phyloP scores from a whole-genome alignment of 1,140 invertebrate genomes.

The Cylas formicarius region DNA sequence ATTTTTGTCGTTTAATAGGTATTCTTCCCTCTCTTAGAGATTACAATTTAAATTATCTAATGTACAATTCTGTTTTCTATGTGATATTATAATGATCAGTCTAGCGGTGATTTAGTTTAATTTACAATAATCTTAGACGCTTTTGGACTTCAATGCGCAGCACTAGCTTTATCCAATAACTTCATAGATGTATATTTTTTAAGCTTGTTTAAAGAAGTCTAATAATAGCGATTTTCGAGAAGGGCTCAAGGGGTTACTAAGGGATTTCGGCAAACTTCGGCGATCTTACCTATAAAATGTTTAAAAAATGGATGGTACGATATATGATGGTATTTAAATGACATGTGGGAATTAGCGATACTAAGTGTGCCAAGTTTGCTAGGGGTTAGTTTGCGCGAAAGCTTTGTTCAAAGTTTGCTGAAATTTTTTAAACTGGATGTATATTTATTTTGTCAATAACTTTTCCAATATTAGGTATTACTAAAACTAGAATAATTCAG shows the following conservation, averaged over 20 bases:
- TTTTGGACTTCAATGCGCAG: conserved; percentile 13
- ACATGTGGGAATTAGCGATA: no score
- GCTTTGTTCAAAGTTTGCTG: not conserved
- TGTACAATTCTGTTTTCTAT: conserved; percentile 27
- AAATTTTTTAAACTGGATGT: not conserved
- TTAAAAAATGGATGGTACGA: no score
- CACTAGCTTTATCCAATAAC: not conserved
- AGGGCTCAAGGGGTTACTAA: no score
- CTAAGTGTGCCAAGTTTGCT: no score
- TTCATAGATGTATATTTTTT: conserved; percentile 10
- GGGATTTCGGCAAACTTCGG: no score
- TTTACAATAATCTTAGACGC: conserved; percentile 17
- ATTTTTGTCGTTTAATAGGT: no score
- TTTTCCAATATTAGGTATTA: conserved; percentile 9
- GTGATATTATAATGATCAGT: conserved; percentile 24
- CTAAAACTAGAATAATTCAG: conserved; percentile 10
- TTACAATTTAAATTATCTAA: no score
- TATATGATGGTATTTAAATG: no score
- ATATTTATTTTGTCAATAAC: conserved; percentile 5
- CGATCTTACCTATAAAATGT: no score
- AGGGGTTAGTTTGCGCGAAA: not conserved
- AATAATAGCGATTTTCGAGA: no score
- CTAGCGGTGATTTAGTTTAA: conserved; percentile 12
- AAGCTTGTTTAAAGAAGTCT: conserved; percentile 1
- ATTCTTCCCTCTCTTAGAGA: no score